Base-by-base conservation (phyloP, 1,140 invertebrate species). In the Leptopilina boulardi region DNA sequence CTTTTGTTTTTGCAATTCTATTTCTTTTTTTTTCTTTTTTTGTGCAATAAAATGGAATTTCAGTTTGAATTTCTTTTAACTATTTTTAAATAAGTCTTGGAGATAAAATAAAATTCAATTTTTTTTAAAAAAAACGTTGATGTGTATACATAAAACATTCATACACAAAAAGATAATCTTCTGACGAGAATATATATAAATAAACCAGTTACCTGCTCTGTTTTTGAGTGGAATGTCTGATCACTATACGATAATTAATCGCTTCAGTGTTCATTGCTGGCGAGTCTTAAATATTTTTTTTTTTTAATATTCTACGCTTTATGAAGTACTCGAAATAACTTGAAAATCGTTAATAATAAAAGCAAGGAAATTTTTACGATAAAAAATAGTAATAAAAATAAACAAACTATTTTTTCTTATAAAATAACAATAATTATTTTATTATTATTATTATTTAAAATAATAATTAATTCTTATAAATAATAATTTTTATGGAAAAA, bases 281-380 rank as follows among this genome's bases (percentile, higher is more conserved):
- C 26, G 30, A 66, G 26, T 66, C 26, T 30, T 2, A 66, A 66
- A 66, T 66, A 66, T 66, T 66, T 66, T 66, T 66, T n/a, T n/a
- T 3, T 30, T 5, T 34, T 66, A 30, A 34, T 66, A 66, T 66
- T 66, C 13, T 30, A 13, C 26, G 59, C 23, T 15, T 66, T n/a
- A 30, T 66, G 11, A 34, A 30, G 1, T n/a, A 30, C 26, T 66
- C 26, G 13, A 30, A 66, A 66, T 34, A 66, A 13, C 26, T 66
- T 66, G 15, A 66, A 23, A n/a, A 66, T 30, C 26, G 23, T 51
- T 30, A n/a, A n/a, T 51, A 30, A 66, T 66, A n/a, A 66, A 30
- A 66, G 59, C 59, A 66, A 56, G 3, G 23, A n/a, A 30, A 56
- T 21, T 21, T 26, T 0, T 54, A 6, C 19, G 21, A 23, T 18